These are phyloP conservation scores for Serinus canaria DNA, from an alignment of 2,113 vertebrate species.

Conservation along the genomic window DNA sequence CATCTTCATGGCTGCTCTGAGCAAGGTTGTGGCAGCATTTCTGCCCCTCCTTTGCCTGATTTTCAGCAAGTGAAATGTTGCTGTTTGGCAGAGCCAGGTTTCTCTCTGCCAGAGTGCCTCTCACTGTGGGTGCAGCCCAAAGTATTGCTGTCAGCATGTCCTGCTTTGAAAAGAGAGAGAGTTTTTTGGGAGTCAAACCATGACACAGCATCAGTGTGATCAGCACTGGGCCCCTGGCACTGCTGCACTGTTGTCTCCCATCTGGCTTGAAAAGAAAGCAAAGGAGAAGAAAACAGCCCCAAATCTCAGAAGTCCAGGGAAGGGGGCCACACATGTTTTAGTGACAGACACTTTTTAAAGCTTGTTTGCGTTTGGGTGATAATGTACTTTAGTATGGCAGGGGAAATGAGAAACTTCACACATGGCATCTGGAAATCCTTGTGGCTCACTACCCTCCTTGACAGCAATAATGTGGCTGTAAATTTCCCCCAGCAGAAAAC, in stretches of 20 bases:
- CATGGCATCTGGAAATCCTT: slow-evolving; percentile 67
- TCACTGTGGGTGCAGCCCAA: not conserved
- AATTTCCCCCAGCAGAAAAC: slow-evolving; percentile 63
- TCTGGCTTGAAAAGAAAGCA: not conserved
- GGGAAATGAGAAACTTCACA: slow-evolving; percentile 68
- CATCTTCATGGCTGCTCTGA: not conserved
- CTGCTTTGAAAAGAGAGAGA: too few species aligned
- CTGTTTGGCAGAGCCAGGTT: not conserved
- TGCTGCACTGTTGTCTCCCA: not conserved
- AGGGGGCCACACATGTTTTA: slow-evolving; percentile 39
- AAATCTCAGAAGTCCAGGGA: not conserved
- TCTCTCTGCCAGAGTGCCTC: not conserved
- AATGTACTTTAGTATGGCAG: slow-evolving; percentile 51
- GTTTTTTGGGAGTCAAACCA: too few species aligned
- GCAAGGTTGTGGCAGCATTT: not conserved
- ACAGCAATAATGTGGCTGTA: slow-evolving; percentile 58
- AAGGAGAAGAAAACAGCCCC: not conserved
- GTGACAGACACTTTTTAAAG: slow-evolving; percentile 54
- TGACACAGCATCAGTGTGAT: not conserved
- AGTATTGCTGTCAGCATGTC: not conserved
- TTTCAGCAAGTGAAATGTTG: not conserved
- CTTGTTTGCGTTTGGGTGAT: slow-evolving; percentile 55
- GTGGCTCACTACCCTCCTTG: slow-evolving; percentile 49
- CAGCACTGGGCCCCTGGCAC: not conserved
- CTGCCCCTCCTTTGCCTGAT: not conserved